Conservation (phyloP, 2,888 invertebrate genomes). For the Tenthredo scrophulariae region DNA sequence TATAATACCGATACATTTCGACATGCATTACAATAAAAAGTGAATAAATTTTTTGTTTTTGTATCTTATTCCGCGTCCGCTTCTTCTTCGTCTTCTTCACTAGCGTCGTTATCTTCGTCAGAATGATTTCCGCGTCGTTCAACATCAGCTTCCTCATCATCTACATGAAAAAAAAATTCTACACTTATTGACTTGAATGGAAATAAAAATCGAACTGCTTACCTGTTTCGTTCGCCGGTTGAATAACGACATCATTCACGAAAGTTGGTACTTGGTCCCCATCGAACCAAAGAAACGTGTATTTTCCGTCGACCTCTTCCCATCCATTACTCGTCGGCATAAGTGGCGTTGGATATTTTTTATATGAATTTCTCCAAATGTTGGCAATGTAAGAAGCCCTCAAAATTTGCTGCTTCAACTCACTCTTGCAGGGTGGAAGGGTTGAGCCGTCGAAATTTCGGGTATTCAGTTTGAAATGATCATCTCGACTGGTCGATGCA, state of each 20-base stretch:
- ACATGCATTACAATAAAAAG: neutral
- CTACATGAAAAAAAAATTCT: too few relatives aligned
- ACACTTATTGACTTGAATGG: too few relatives aligned
- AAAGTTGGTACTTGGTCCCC: slow-evolving; percentile 28
- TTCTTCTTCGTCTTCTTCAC: neutral
- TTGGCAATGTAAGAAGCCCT: slow-evolving; percentile 49
- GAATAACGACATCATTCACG: neutral
- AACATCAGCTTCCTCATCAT: too few relatives aligned
- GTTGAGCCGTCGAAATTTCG: slow-evolving; percentile 41
- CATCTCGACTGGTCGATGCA: neutral
- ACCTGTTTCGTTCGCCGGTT: too few relatives aligned
- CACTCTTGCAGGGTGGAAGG: slow-evolving; percentile 55
- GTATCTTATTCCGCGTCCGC: neutral
- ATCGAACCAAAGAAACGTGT: slow-evolving; percentile 26
- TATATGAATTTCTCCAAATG: slow-evolving; percentile 50
- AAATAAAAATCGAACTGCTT: too few relatives aligned
- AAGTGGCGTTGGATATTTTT: slow-evolving; percentile 1
- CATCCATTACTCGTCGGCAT: slow-evolving; percentile 25
- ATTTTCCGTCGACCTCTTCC: slow-evolving; percentile 23
- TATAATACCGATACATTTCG: neutral
- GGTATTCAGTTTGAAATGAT: neutral
- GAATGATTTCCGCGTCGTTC: too few relatives aligned
- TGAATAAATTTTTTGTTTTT: neutral
- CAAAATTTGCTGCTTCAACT: slow-evolving; percentile 54
- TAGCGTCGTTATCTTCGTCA: too few relatives aligned